Base-by-base conservation (phyloP, 2,888 invertebrate species). In the Xestia ashworthii region DNA sequence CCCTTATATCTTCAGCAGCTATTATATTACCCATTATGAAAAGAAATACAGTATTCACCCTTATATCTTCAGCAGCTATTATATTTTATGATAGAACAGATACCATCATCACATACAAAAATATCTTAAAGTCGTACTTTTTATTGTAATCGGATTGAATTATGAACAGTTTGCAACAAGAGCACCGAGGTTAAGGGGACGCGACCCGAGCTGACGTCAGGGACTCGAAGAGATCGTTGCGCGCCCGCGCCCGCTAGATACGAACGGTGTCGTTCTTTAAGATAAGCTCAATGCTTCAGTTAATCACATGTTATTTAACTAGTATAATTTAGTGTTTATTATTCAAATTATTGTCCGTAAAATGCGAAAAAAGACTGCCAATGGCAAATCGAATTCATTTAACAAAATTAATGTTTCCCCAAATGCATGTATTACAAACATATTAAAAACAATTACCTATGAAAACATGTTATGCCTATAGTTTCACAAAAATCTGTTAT, bases 121-220 rank as follows among this genome's bases (percentile, higher is more conserved):
- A 64, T 76, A 76, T 68, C 55, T 48, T 80, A 71, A 83, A 84
- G 78, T 82, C 71, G 74, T 81, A 81, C 89, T 91, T 88, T 89
- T 91, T 89, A 89, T 89, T 91, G 88, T 90, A 92, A 92, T 92
- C 89, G 83, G 76, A 88, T 88, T 90, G 89, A 91, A 86, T 91
- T 91, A 89, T 90, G 86, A 88, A 78, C 88, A 83, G 90, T 88
- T 90, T 91, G 91, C 91, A 91, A 91, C 90, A 91, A 93, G 92
- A 92, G 88, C 90, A 88, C 82, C 19, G 89, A 91, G 94, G 94
- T 94, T 94, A 94, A 93, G 92, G 82, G 93, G 91, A 92, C 94
- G 89, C 90, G 93, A 94, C 93, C 93, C 87, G 76, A 80, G 80
- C 86, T 93, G 92, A 93, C 93, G 93, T 92, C 92, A 91, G 88